phyloP scores from a whole-genome alignment of 2,888 invertebrate genomes.

The Drosophila prostipennis region DNA sequence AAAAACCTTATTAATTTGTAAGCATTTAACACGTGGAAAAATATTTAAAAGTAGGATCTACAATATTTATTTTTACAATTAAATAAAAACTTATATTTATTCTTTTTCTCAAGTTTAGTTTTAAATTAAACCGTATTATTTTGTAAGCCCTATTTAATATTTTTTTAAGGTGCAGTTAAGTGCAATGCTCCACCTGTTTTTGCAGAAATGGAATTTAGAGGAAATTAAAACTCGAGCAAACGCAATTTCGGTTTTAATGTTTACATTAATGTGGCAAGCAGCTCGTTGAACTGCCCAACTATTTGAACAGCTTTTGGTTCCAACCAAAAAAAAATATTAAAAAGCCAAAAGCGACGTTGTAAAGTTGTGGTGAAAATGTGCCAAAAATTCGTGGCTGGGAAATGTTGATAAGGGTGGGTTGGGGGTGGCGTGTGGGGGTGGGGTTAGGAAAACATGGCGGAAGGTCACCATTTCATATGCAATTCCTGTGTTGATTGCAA shows the following conservation, averaged over 20 bases:
- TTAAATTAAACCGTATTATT: too few species aligned
- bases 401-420: not conserved
- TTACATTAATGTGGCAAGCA: conserved; percentile 19
- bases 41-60: too few species aligned
- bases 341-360: not conserved
- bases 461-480: conserved; percentile 17
- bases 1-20: too few species aligned
- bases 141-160: too few species aligned
- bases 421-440: not conserved
- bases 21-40: too few species aligned
- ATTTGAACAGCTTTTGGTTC: conserved; percentile 12
- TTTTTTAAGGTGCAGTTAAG: too few species aligned
- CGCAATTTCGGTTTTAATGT: conserved; percentile 22
- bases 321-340: not conserved
- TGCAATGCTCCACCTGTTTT: not conserved
- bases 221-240: conserved; percentile 18
- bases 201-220: not conserved
- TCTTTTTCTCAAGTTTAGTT: too few species aligned
- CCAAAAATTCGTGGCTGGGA: not conserved
- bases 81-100: too few species aligned
- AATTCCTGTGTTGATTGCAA: conserved; percentile 30
- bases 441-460: not conserved
- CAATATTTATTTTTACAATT: too few species aligned
- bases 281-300: conserved; percentile 19
- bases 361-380: conserved; percentile 4